Base-by-base conservation (phyloP, 1,140 invertebrate species). In the Onthophagus taurus region DNA sequence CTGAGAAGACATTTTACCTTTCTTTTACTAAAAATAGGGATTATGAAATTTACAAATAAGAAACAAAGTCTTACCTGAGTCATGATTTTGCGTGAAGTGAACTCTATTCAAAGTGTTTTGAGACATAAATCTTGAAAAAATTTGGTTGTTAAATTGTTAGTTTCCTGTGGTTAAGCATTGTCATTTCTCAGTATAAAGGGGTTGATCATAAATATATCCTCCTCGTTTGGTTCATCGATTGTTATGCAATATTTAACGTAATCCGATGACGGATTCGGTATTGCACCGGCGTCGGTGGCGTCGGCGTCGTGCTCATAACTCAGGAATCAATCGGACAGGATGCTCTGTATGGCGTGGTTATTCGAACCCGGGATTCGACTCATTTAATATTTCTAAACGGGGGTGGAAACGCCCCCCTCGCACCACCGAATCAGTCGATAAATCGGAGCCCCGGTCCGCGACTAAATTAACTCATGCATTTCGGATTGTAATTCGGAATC, bases 241-340 rank as follows among this genome's bases (percentile, higher is more conserved):
- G 37, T 39, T 39, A 36, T 36, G 37, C 26, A 39, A 39, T 39
- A 39, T 39, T 39, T 39, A 39, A 39, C 37, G 37, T 39, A 39
- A 39, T 24, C 23, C 37, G 37, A 39, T 39, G 37, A 39, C 26
- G 37, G 37, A 39, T 39, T 39, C 26, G 23, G 37, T 21, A 36
- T 5, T n/a, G 34, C 5, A 36, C 9, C 17, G 9, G 37, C 37
- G n/a, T 39, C 20, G 5, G 24, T 36, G 34, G 18, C 34, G 34
- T 21, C 20, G n/a, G 23, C 37, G 23, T n/a, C n/a, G n/a, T n/a
- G n/a, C n/a, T n/a, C n/a, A 39, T 39, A 39, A 39, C 26, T 39
- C 26, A 39, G 37, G 19, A 39, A 39, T 39, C 37, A 39, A 39
- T 39, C 37, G 37, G 23, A 39, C n/a, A n/a, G n/a, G n/a, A n/a